These are phyloP conservation scores for Halesus radiatus DNA, from an alignment of 1,140 invertebrate genomes.

Conservation along the genomic window DNA sequence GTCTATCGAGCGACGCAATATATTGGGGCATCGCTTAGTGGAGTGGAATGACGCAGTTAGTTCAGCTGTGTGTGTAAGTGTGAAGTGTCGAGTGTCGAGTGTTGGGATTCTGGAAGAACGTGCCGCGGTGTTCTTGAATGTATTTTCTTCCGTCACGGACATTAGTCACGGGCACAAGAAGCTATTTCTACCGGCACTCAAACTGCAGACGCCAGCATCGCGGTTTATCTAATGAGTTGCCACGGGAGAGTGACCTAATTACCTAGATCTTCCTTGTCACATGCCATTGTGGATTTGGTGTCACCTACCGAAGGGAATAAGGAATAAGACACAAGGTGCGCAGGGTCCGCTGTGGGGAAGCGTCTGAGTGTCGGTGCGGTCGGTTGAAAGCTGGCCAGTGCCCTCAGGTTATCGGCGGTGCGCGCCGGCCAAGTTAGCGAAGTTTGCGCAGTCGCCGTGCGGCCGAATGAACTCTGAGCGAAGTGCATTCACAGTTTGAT, in stretches of 20 bases:
- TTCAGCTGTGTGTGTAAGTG: background rate
- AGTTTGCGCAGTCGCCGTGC: conserved; percentile 30
- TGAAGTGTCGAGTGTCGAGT: background rate
- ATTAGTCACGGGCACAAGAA: conserved; percentile 16
- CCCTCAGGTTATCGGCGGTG: conserved; percentile 29
- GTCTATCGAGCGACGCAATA: background rate
- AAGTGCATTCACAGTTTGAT: conserved; percentile 34
- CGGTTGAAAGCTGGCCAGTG: conserved; percentile 12
- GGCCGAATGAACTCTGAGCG: conserved; percentile 32
- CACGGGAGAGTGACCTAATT: conserved; percentile 37
- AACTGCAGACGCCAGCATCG: conserved; percentile 26
- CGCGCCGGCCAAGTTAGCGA: background rate
- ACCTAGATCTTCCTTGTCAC: conserved; percentile 21
- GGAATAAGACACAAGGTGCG: too few species aligned
- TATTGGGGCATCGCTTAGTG: background rate
- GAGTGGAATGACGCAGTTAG: conserved; percentile 3
- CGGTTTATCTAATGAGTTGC: conserved; percentile 30
- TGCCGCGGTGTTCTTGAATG: background rate
- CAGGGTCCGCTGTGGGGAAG: too few species aligned
- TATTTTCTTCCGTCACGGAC: background rate
- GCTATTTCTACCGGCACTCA: conserved; percentile 22
- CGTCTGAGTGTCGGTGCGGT: too few species aligned
- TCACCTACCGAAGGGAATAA: background rate
- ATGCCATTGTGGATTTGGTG: conserved; percentile 11
- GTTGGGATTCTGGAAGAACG: conserved; percentile 1